Base-by-base conservation (phyloP, 2,888 invertebrate species). In the Brachyopa scutellaris region DNA sequence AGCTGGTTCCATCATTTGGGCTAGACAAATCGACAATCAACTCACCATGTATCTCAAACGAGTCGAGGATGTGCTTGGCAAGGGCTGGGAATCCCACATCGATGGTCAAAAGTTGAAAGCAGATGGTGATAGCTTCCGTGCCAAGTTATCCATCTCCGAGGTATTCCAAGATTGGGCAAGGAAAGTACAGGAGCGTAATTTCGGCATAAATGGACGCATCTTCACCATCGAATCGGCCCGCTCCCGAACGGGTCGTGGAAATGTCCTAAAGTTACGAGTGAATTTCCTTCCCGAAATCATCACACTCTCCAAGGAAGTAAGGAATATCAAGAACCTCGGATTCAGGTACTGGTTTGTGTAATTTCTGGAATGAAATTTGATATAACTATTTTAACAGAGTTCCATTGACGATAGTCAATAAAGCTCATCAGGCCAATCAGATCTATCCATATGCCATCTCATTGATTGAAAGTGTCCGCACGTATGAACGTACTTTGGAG, bases 281-380 rank as follows among this genome's bases (percentile, higher is more conserved):
- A 99, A 99, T 92, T 99, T 99, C 90, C 92, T 98, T 72, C 98
- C 99, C 0, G 99, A 99, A 91, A 98, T 99, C 87, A 99, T 99
- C 84, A 98, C 98, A 0, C 92, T 99, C 33, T 97, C 98, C 38
- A 99, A 99, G 91, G 99, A 99, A 94, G 99, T 98, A 26, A 94
- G 99, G 53, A 98, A 99, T 91, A 92, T 99, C 88, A 97, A 98
- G 89, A 97, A 96, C 90, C 93, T 99, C 62, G 98, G 98, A 84
- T 99, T 98, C 91, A 92, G 93, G 93, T 93, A 87, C 59, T 23
- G 11, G n/a, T 11, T 17, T 40, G 0, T 7, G 89, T 93, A 11
- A n/a, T n/a, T n/a, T n/a, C n/a, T n/a, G n/a, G n/a, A n/a, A n/a
- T n/a, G n/a, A n/a, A n/a, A n/a, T n/a, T n/a, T n/a, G n/a, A n/a